Evolutionary conservation across 2,888 invertebrate species (phyloP).

Genomic region (Pardosa pseudoannulata): DNA sequence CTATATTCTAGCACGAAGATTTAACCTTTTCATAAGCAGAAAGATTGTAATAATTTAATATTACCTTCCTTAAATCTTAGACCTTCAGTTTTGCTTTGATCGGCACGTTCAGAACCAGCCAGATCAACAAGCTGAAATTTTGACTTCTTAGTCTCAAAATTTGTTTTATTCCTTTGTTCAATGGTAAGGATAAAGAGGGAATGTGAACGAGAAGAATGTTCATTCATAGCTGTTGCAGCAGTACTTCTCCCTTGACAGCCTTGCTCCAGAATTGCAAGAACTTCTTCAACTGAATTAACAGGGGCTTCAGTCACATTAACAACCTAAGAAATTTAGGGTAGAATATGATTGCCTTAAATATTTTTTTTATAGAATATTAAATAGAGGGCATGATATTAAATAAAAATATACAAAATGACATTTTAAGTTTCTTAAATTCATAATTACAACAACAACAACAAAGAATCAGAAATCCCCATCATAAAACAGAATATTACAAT

Average conservation of each 20-base stretch:
- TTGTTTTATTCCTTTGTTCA: conserved; percentile 29
- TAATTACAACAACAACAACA: no score
- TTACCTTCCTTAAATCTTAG: conserved; percentile 41
- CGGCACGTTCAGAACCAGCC: conserved; percentile 41
- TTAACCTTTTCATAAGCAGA: no score
- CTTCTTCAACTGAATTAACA: conserved; percentile 25
- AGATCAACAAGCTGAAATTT: conserved; percentile 49
- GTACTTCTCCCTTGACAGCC: conserved; percentile 28
- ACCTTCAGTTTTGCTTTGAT: conserved; percentile 33
- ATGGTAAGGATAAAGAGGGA: conserved; percentile 30
- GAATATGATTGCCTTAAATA: no score
- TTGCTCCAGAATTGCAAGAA: conserved; percentile 17
- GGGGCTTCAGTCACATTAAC: conserved; percentile 23
- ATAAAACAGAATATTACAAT: no score
- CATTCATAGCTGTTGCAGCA: conserved; percentile 35
- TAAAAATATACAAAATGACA: no score
- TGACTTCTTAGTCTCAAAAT: conserved; percentile 4
- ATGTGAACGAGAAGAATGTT: conserved; percentile 38
- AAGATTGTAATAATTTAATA: no score
- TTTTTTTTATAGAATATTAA: no score
- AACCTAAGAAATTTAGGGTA: conserved; percentile 28
- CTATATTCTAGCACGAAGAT: no score
- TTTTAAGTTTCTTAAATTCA: no score
- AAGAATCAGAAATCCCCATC: no score
- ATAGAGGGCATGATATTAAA: no score